Percentiles rank a stretch among this genome's conserved stretches.
These are phyloP conservation scores for Eidolon dupreanum DNA, from an alignment of 2,797 vertebrate genomes.

Conservation along the genomic window DNA sequence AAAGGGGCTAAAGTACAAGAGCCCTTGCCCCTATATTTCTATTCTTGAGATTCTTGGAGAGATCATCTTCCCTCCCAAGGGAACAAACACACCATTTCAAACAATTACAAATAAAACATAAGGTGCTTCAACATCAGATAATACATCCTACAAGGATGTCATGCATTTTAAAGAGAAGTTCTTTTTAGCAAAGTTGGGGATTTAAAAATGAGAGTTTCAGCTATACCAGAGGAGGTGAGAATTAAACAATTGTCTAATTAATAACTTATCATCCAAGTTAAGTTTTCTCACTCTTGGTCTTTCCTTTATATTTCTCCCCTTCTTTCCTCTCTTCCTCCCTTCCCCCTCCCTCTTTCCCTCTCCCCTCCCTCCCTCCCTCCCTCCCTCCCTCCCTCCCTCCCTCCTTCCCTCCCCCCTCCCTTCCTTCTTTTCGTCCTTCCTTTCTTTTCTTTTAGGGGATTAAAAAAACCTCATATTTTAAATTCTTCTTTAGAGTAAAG, in stretches of 20 bases:
- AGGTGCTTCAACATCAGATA: background rate
- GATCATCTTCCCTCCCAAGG: slow-evolving; percentile 30
- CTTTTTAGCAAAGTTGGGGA: background rate
- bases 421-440: too few relatives aligned
- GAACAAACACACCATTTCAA: background rate
- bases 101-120: background rate
- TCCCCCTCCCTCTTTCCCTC: background rate
- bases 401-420: background rate
- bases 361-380: too few relatives aligned
- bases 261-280: background rate
- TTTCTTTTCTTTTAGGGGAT: too few relatives aligned
- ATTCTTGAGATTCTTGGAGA: slow-evolving; percentile 62
- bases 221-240: background rate
- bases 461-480: too few relatives aligned
- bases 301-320: background rate
- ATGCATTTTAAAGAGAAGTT: background rate
- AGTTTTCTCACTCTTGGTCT: background rate
- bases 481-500: too few relatives aligned
- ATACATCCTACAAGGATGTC: background rate
- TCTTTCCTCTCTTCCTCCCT: too few relatives aligned
- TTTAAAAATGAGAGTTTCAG: slow-evolving; percentile 19
- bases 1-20: slow-evolving; percentile 39
- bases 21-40: slow-evolving; percentile 65
- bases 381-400: background rate
- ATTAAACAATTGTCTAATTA: background rate